These are phyloP conservation scores for Nematopogon swammerdamellus DNA, from an alignment of 2,888 invertebrate genomes.

Conservation along the genomic window DNA sequence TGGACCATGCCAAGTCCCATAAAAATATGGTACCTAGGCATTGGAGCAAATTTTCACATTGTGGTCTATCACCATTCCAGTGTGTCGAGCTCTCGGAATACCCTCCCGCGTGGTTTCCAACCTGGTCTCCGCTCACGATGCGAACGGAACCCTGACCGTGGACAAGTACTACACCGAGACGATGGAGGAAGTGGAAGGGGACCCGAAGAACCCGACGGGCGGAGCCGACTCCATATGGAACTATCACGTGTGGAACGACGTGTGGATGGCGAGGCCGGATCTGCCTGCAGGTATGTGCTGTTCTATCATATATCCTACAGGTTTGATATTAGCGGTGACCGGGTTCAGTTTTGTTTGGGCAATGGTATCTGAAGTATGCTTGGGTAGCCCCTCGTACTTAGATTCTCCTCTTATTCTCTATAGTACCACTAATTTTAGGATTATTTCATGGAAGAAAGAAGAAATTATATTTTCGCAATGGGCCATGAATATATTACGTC, in stretches of 20 bases:
- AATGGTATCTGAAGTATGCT: too few species aligned
- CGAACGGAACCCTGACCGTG: conserved; percentile 72
- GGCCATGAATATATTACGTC: too few species aligned
- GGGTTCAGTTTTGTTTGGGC: too few species aligned
- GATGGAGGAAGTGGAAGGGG: conserved; percentile 63
- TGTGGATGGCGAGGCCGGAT: conserved; percentile 82
- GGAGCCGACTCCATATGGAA: conserved; percentile 83
- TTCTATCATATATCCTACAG: neutral
- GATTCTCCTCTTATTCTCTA: too few species aligned
- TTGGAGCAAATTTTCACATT: too few species aligned
- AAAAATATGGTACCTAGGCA: too few species aligned
- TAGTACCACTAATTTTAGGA: too few species aligned
- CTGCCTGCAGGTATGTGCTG: conserved; percentile 53
- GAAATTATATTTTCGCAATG: too few species aligned
- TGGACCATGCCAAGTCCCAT: too few species aligned
- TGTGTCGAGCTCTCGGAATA: conserved; percentile 76
- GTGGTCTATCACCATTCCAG: conserved; percentile 28
- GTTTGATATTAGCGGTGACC: too few species aligned
- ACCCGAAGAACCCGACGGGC: conserved; percentile 62
- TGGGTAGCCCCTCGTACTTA: too few species aligned
- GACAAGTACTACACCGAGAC: conserved; percentile 71
- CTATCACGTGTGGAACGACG: conserved; percentile 88
- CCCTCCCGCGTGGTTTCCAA: conserved; percentile 81
- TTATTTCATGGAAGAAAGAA: too few species aligned
- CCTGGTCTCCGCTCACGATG: conserved; percentile 81